A percentile compares a stretch with the other conserved stretches of the same genome.
Conservation (phyloP, 2,797 vertebrate genomes). For the Pagetopsis macropterus region DNA sequence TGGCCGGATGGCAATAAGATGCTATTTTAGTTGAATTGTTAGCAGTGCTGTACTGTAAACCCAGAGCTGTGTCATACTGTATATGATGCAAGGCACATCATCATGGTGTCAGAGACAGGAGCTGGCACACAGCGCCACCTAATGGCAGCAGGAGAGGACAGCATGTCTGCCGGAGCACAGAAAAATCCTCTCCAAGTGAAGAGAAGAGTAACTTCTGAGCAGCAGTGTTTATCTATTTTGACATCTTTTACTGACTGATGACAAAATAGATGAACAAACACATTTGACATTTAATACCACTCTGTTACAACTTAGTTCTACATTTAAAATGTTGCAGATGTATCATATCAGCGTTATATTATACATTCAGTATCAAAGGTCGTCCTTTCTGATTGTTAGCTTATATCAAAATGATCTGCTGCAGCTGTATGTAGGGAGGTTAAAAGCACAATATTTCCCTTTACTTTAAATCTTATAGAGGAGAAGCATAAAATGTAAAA, state of each 20-base stretch:
- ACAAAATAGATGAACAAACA: background rate
- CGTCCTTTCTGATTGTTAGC: background rate
- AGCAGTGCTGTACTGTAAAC: conserved; percentile 67
- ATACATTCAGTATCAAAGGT: background rate
- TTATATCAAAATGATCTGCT: background rate
- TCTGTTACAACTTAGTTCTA: background rate
- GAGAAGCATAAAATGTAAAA: background rate
- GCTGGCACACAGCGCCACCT: conserved; percentile 79
- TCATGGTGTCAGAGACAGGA: conserved; percentile 36
- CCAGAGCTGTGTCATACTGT: conserved; percentile 55
- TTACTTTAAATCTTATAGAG: background rate
- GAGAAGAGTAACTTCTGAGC: too few species aligned
- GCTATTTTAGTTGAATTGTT: conserved; percentile 79
- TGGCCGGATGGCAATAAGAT: conserved; percentile 64
- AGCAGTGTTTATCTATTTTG: too few species aligned
- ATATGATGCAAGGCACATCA: conserved; percentile 34
- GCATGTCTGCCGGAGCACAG: conserved; percentile 14
- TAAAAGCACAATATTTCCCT: background rate
- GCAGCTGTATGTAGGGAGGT: too few species aligned
- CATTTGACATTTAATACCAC: background rate
- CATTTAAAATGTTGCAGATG: background rate
- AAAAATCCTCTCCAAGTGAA: too few species aligned
- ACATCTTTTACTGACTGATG: background rate
- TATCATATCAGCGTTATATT: background rate
- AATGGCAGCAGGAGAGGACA: conserved; percentile 56